phyloP scores from a whole-genome alignment of 2,888 invertebrate species.

The Ashinkailepas kermadecensis region DNA sequence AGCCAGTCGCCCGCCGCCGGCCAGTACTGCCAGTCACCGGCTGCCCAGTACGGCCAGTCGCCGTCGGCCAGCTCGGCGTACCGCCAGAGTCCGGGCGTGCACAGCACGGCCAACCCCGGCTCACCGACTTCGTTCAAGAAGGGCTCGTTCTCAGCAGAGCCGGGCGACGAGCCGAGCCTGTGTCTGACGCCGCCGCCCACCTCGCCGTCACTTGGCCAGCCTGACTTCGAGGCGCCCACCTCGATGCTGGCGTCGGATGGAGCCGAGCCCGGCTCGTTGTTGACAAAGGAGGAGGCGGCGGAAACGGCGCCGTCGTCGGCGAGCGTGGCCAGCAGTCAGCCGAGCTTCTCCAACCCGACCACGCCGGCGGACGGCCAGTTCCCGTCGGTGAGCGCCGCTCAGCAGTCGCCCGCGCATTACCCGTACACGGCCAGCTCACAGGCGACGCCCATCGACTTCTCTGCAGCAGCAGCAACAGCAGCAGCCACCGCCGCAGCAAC shows the following conservation, averaged over 20 bases:
- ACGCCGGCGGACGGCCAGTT: not conserved
- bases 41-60: not conserved
- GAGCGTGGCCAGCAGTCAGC: not conserved
- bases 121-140: not conserved
- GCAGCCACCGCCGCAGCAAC: no score
- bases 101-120: not conserved
- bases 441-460: not conserved
- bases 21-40: not conserved
- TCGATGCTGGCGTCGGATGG: constrained; percentile 8
- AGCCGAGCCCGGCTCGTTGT: not conserved
- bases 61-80: not conserved
- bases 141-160: not conserved
- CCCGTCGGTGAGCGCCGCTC: not conserved
- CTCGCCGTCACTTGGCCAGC: constrained; percentile 7
- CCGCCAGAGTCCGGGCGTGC: not conserved
- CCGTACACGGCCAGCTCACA: not conserved
- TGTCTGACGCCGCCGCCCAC: not conserved
- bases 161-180: not conserved
- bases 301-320: not conserved
- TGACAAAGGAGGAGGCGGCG: not conserved
- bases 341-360: constrained; percentile 10
- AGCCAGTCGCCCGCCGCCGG: not conserved
- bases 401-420: not conserved
- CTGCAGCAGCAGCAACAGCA: no score
- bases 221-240: constrained; percentile 1